Evolutionary conservation across 2,797 vertebrate species (phyloP), one percentile per base, ranked within the genome.

Genomic region (Acrocephalus scirpaceus): DNA sequence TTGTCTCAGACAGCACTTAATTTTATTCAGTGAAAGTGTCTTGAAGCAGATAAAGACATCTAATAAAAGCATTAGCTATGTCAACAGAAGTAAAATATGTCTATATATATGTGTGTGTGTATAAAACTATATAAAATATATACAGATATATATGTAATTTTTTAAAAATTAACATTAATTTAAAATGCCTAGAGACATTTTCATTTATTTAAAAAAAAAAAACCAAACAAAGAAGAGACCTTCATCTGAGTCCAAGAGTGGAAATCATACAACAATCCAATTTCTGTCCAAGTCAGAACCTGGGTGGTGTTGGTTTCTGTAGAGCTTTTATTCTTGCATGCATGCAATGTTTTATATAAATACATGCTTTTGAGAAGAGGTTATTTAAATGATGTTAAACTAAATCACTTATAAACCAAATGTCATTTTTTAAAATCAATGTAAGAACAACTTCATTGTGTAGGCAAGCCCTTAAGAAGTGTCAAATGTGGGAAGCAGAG

Each of bases 401-500:
- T 88, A 94, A 95, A 92, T 85, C 80, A 64, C 92, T 97, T 79
- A 67, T 54, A 95, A 95, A 86, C 34, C 64, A 88, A 90, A 95
- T 70, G 51, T 71, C 56, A 57, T 82, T 92, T 96, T 92, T 50
- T 1, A 6, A 95, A 96, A 95, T 94, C 92, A 64, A 64, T 79
- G 80, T 89, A 93, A 93, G 94, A 95, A 94, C 88, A 94, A 93
- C 67, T 90, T 90, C 57, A 62, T 66, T 93, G 95, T 95, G 94
- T 96, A 96, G 94, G 94, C 95, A 96, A 97, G 86, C 67, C 83
- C 73, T 94, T 79, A 90, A 81, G 80, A 95, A 69, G 83, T 91
- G 92, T 92, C 92, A 95, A 82, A 94, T 92, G 92, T 95, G 93
- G 93, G 96, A 97, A 97, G 93, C 56, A 92, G 93, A 92, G 57